Conservation (phyloP, 1,140 invertebrate genomes). For the Dreissena rostriformis region DNA sequence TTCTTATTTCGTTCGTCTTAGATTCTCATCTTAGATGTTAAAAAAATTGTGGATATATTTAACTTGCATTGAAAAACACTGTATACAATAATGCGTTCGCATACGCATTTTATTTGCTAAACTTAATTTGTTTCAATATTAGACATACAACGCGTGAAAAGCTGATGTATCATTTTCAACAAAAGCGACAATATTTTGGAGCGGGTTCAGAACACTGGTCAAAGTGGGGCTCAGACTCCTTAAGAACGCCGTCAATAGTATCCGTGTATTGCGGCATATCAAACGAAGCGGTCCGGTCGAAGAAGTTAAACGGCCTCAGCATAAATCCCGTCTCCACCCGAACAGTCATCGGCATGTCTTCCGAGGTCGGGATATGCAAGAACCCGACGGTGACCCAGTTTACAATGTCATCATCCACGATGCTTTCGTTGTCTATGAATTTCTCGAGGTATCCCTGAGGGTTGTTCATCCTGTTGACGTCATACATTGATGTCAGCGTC, state of each 20-base stretch:
- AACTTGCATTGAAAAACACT: no score
- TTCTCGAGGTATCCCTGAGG: conserved; percentile 31
- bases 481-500: conserved; percentile 52
- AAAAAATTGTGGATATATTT: no score
- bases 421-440: conserved; percentile 45
- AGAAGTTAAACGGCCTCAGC: conserved; percentile 61
- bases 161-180: neutral
- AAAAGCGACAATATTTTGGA: neutral
- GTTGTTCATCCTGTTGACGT: conserved; percentile 54
- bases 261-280: conserved; percentile 52
- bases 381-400: conserved; percentile 58
- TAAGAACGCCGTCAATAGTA: conserved; percentile 16
- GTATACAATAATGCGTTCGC: no score
- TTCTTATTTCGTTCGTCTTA: no score
- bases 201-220: conserved; percentile 39
- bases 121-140: no score
- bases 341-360: conserved; percentile 58
- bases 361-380: conserved; percentile 54
- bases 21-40: no score
- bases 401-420: conserved; percentile 52
- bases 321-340: conserved; percentile 41
- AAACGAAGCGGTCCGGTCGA: conserved; percentile 45
- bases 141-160: no score
- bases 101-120: no score
- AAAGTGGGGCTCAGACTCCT: conserved; percentile 28